phyloP scores from a whole-genome alignment of 2,113 vertebrate genomes.

The Oncorhynchus keta region DNA sequence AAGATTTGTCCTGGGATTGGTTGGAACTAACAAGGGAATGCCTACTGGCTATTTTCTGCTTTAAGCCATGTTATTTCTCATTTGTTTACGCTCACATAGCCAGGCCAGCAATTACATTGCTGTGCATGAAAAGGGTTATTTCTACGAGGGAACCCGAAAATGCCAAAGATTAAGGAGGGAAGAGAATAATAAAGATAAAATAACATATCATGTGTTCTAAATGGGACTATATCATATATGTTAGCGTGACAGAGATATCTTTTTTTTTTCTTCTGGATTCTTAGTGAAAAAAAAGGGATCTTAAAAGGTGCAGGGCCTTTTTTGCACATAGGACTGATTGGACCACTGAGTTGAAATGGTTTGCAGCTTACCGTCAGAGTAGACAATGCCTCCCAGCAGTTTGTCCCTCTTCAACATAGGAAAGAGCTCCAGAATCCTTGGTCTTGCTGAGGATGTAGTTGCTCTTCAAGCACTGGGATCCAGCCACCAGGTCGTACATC shows the following conservation, averaged over 20 bases:
- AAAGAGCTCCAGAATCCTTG: slow-evolving; percentile 89
- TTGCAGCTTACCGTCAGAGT: slow-evolving; percentile 87
- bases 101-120: slow-evolving; percentile 55
- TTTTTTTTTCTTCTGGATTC: not conserved
- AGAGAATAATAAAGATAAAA: slow-evolving; percentile 1
- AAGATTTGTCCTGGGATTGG: slow-evolving; percentile 74
- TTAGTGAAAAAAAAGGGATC: not conserved
- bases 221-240: not conserved
- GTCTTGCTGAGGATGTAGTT: slow-evolving; percentile 93
- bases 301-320: not conserved
- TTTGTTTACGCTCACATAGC: slow-evolving; percentile 62
- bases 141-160: slow-evolving; percentile 4
- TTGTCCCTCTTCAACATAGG: slow-evolving; percentile 92
- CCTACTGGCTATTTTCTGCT: slow-evolving; percentile 68
- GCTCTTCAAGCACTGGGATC: slow-evolving; percentile 90
- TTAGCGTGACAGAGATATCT: not conserved
- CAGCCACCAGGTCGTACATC: slow-evolving; percentile 92
- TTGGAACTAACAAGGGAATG: slow-evolving; percentile 56
- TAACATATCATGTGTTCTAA: not conserved
- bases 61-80: slow-evolving; percentile 61
- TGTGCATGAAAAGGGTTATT: slow-evolving; percentile 28
- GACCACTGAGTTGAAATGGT: not conserved
- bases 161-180: not conserved
- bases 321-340: not conserved
- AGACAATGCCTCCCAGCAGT: slow-evolving; percentile 95